These are phyloP conservation scores for Monochamus alternatus DNA, from an alignment of 2,888 invertebrate species.

Conservation along the genomic window DNA sequence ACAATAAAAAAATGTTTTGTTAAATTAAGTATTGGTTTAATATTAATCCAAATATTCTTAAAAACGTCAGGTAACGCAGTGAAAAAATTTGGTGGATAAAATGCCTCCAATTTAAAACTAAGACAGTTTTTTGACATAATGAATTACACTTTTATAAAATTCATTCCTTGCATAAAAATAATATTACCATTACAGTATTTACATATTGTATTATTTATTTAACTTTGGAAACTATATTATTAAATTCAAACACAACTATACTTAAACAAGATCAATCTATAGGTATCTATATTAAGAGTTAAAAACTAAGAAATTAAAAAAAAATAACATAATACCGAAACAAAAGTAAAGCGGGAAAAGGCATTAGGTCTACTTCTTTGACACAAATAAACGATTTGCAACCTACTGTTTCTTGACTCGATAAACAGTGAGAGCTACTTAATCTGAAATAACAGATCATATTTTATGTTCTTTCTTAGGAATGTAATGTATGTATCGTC, in stretches of 20 bases:
- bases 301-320: no score
- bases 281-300: neutral
- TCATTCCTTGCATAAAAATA: slow-evolving; percentile 38
- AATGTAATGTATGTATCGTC: no score
- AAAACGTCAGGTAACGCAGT: slow-evolving; percentile 41
- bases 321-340: no score
- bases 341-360: no score
- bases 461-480: no score
- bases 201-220: slow-evolving; percentile 42
- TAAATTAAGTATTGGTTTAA: slow-evolving; percentile 14
- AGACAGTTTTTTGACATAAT: slow-evolving; percentile 11
- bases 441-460: no score
- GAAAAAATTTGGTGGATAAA: slow-evolving; percentile 33
- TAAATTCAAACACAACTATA: slow-evolving; percentile 39
- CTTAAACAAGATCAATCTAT: neutral
- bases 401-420: no score
- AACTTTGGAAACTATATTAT: slow-evolving; percentile 37
- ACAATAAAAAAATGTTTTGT: neutral
- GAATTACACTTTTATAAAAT: slow-evolving; percentile 45
- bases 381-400: no score
- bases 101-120: slow-evolving; percentile 31
- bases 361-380: no score
- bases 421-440: no score
- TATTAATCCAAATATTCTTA: slow-evolving; percentile 35
- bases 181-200: slow-evolving; percentile 36